Evolutionary conservation across 1,140 invertebrate genomes (phyloP).

Genomic region (Mizuhopecten yessoensis): DNA sequence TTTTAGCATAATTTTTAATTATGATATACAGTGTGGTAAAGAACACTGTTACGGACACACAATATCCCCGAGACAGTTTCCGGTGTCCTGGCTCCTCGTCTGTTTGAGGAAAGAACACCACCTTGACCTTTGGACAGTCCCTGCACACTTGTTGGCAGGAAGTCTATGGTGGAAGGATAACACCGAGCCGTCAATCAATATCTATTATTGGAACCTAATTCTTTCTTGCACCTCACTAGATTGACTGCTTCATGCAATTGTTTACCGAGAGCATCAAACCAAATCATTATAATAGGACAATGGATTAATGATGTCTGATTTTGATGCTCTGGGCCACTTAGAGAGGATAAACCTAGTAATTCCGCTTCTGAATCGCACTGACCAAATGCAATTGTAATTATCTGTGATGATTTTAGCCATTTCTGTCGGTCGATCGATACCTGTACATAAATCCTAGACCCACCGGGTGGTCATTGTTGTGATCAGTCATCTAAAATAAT

Average conservation of each 20-base stretch:
- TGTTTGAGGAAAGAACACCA: background rate
- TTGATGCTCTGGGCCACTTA: background rate
- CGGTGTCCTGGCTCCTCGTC: background rate
- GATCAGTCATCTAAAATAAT: conserved; percentile 16
- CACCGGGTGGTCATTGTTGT: background rate
- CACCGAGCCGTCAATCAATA: background rate
- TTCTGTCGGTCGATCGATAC: background rate
- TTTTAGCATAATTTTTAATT: background rate
- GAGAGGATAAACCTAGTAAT: background rate
- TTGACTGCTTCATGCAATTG: background rate
- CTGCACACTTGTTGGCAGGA: background rate
- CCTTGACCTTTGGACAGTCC: background rate
- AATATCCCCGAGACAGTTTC: background rate
- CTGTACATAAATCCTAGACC: background rate
- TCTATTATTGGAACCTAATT: background rate
- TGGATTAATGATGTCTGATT: background rate
- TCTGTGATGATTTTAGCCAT: too few relatives aligned
- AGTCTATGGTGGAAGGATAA: background rate
- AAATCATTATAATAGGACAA: background rate
- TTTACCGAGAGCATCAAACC: background rate
- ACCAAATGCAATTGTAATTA: background rate
- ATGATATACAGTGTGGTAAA: background rate
- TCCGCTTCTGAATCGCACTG: background rate
- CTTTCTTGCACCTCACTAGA: conserved; percentile 1
- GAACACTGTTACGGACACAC: background rate